A percentile compares a stretch with the other conserved stretches of the same genome.
Evolutionary conservation across 2,888 invertebrate species (phyloP).

Genomic region (Aphrophora alni): DNA sequence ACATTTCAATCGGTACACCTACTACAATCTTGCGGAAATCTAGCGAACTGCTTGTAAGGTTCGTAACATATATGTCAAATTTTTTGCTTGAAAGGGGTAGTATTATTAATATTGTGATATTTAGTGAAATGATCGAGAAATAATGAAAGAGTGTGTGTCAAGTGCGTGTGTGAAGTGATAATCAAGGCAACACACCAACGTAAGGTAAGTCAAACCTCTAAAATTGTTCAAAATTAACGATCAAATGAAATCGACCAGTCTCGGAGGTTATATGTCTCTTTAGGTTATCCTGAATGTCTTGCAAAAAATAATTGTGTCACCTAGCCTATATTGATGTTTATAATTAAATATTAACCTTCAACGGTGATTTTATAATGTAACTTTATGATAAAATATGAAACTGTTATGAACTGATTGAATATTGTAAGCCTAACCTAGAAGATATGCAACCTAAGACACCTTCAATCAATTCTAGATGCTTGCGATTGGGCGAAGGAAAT

Average conservation of each 20-base stretch:
- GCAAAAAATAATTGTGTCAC: neutral
- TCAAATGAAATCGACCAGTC: neutral
- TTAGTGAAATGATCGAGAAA: neutral
- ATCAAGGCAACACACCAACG: neutral
- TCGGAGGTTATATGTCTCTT: neutral
- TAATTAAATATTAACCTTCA: neutral
- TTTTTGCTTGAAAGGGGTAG: neutral
- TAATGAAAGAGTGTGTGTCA: neutral
- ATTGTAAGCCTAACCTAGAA: neutral
- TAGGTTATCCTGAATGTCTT: neutral
- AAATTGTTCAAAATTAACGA: neutral
- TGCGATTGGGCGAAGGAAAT: neutral
- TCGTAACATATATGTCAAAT: neutral
- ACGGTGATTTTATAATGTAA: neutral
- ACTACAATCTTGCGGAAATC: neutral
- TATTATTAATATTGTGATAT: neutral
- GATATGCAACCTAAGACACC: neutral
- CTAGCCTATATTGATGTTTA: neutral
- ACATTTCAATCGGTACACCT: neutral
- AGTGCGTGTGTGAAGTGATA: neutral
- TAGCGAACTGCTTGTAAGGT: neutral
- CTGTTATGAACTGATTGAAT: neutral
- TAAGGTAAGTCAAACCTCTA: neutral
- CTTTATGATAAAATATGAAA: neutral
- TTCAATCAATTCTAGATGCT: constrained; percentile 5